Percentiles rank a stretch among this genome's conserved stretches.
Evolutionary conservation across 2,888 invertebrate genomes (phyloP).

Genomic region (Mesorhabditis spiculigera): DNA sequence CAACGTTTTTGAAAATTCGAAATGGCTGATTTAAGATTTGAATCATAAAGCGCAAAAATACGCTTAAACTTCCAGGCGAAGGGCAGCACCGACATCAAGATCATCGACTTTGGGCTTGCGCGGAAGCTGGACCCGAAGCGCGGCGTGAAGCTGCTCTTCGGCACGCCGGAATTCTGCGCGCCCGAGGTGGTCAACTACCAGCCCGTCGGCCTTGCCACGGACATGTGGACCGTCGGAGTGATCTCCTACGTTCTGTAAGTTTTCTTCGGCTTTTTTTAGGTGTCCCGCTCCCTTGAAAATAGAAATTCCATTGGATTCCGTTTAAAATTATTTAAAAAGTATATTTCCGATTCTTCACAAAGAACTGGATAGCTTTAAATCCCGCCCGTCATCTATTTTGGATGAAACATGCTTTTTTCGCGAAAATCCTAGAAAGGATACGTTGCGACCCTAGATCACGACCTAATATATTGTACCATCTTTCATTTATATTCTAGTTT

Average conservation of each 20-base stretch:
- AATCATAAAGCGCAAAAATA: too few relatives aligned
- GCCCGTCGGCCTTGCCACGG: constrained; percentile 61
- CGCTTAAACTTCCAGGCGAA: constrained; percentile 57
- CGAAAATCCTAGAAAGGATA: too few relatives aligned
- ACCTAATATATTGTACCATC: too few relatives aligned
- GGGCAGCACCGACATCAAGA: constrained; percentile 60
- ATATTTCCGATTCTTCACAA: background rate
- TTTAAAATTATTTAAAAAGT: constrained; percentile 5
- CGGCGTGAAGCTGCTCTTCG: constrained; percentile 60
- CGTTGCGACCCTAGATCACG: too few relatives aligned
- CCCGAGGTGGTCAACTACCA: constrained; percentile 62
- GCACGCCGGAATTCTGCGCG: constrained; percentile 63
- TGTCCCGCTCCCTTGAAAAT: background rate
- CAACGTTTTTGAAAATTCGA: too few relatives aligned
- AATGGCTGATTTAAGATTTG: too few relatives aligned
- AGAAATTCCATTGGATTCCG: background rate
- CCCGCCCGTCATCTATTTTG: too few relatives aligned
- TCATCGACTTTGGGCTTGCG: constrained; percentile 63
- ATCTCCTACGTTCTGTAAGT: constrained; percentile 61
- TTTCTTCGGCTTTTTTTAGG: background rate
- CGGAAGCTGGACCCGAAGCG: constrained; percentile 61
- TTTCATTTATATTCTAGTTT: too few relatives aligned
- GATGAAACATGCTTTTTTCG: too few relatives aligned
- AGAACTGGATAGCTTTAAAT: too few relatives aligned
- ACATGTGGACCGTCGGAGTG: constrained; percentile 64